Evolutionary conservation across 2,113 vertebrate genomes (phyloP).

Genomic region (Galeopterus variegatus): DNA sequence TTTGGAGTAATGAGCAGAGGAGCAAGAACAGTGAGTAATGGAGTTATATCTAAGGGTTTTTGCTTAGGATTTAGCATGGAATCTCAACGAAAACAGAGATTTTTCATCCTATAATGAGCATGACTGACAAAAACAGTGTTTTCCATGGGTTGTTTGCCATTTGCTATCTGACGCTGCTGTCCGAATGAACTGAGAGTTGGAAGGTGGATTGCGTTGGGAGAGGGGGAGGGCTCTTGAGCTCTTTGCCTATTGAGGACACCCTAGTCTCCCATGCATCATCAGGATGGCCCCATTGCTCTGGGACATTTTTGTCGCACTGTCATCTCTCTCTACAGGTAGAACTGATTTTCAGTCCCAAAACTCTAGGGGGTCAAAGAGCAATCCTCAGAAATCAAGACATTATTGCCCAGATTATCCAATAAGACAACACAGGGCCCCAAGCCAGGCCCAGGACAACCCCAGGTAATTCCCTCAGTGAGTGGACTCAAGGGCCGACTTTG

Average conservation of each 20-base stretch:
- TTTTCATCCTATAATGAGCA: neutral
- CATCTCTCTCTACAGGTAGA: neutral
- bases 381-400: neutral
- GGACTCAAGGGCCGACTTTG: neutral
- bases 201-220: neutral
- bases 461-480: neutral
- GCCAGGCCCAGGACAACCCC: neutral
- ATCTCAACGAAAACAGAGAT: neutral
- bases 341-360: neutral
- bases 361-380: neutral
- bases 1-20: neutral
- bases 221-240: neutral
- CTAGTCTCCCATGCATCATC: neutral
- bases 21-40: neutral
- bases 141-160: neutral
- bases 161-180: conserved; percentile 16
- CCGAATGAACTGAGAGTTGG: neutral
- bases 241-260: neutral
- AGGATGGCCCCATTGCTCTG: neutral
- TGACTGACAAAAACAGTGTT: neutral
- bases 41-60: neutral
- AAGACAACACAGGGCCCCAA: neutral
- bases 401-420: neutral
- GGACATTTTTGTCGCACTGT: neutral
- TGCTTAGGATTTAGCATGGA: neutral